Percentiles rank a stretch among this genome's conserved stretches.
Conservation (phyloP, 2,797 vertebrate genomes). For the Platyrinchus mystaceus region DNA sequence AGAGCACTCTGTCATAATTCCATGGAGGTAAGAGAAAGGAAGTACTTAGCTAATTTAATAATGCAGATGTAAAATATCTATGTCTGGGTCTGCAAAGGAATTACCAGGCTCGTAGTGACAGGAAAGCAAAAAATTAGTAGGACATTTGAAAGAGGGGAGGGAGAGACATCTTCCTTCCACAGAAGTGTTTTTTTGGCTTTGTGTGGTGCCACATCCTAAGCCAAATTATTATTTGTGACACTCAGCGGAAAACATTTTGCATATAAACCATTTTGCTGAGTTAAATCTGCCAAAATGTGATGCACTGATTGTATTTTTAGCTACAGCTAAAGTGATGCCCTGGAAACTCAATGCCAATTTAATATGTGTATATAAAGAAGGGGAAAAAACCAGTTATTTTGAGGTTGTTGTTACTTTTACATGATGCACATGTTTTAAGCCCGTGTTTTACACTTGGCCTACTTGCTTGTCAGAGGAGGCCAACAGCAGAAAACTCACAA, state of each 20-base stretch:
- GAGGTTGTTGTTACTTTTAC: not conserved
- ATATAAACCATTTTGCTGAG: conserved; percentile 43
- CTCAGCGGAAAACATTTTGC: conserved; percentile 54
- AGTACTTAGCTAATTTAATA: conserved; percentile 44
- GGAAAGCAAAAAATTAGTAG: not conserved
- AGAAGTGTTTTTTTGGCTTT: conserved; percentile 15
- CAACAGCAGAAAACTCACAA: conserved; percentile 25
- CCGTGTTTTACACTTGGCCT: not conserved
- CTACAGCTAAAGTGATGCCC: conserved; percentile 7
- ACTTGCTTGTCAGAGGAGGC: conserved; percentile 34
- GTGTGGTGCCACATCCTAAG: conserved; percentile 39
- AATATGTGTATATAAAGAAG: not conserved
- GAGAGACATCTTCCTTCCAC: conserved; percentile 9
- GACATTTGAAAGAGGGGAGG: not conserved
- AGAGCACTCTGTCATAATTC: conserved; percentile 47
- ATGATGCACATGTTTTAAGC: not conserved
- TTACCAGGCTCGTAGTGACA: not conserved
- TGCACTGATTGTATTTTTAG: conserved; percentile 38
- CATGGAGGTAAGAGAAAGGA: conserved; percentile 34
- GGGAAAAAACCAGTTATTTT: not conserved
- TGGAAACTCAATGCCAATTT: conserved; percentile 22
- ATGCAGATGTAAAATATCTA: conserved; percentile 14
- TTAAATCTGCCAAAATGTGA: conserved; percentile 51
- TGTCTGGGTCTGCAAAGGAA: conserved; percentile 14
- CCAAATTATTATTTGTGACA: conserved; percentile 63